Evolutionary conservation across 2,888 invertebrate genomes (phyloP).

Genomic region (Aphodius granarius): DNA sequence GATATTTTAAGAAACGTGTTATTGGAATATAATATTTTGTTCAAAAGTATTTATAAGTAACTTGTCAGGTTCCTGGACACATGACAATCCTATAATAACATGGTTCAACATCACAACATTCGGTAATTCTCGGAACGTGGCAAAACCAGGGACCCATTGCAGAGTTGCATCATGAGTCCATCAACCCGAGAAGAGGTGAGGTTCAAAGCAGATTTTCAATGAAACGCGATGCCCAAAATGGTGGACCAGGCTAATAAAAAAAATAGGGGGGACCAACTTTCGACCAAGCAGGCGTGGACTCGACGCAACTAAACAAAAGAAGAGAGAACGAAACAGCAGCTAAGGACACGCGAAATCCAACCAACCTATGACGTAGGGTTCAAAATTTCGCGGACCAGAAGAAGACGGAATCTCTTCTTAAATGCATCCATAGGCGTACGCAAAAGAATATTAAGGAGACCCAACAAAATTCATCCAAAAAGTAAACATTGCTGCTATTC

Average conservation of each 20-base stretch:
- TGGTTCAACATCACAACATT: neutral
- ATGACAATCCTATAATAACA: neutral
- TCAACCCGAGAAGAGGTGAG: neutral
- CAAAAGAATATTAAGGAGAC: no score
- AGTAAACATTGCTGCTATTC: no score
- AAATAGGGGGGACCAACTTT: neutral
- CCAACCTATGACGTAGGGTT: neutral
- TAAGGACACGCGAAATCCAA: neutral
- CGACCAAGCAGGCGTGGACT: neutral
- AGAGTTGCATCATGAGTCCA: neutral
- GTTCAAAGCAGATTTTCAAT: neutral
- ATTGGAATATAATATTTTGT: no score
- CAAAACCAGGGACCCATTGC: neutral
- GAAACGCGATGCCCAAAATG: neutral
- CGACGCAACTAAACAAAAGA: neutral
- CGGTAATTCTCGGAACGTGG: neutral
- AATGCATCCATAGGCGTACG: no score
- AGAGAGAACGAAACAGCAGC: neutral
- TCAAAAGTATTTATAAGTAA: no score
- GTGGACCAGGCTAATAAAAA: neutral
- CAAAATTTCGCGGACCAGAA: neutral
- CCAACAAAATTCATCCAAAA: no score
- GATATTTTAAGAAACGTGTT: no score
- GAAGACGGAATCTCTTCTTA: neutral
- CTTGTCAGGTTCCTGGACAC: neutral